Evolutionary conservation across 2,888 invertebrate species (phyloP).

Genomic region (Congeria kusceri): DNA sequence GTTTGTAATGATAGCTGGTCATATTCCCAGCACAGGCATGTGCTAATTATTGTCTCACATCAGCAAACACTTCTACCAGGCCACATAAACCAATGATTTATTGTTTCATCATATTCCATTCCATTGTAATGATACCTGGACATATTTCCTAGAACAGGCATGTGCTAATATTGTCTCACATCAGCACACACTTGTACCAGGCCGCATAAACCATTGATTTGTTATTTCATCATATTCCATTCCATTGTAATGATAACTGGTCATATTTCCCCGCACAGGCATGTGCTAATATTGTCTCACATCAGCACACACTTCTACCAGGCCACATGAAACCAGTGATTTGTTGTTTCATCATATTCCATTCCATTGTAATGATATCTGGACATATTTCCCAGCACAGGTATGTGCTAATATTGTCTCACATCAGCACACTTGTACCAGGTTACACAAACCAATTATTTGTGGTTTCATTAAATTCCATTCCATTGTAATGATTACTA

Average conservation of each 20-base stretch:
- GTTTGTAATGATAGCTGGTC: not conserved
- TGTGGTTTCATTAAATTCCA: not conserved
- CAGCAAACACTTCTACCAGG: conserved; percentile 22
- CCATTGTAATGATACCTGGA: not conserved
- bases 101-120: not conserved
- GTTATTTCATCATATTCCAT: too few relatives aligned
- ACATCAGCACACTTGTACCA: conserved; percentile 12
- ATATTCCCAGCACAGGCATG: conserved; percentile 21
- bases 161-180: conserved; percentile 31
- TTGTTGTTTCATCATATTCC: not conserved
- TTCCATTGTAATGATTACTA: not conserved
- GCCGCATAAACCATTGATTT: not conserved
- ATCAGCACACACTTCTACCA: conserved; percentile 36
- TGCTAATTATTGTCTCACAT: conserved; percentile 15
- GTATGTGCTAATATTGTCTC: conserved; percentile 9
- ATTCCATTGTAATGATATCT: not conserved
- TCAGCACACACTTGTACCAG: conserved; percentile 16
- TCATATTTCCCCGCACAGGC: conserved; percentile 3
- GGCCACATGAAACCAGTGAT: not conserved
- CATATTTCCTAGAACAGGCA: conserved; percentile 26
- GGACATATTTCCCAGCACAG: conserved; percentile 13
- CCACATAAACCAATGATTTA: not conserved
- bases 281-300: conserved; percentile 13
- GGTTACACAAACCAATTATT: not conserved
- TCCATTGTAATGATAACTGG: not conserved